These are phyloP conservation scores for Cheilosia vulpina DNA, from an alignment of 2,888 invertebrate genomes.

Conservation along the genomic window DNA sequence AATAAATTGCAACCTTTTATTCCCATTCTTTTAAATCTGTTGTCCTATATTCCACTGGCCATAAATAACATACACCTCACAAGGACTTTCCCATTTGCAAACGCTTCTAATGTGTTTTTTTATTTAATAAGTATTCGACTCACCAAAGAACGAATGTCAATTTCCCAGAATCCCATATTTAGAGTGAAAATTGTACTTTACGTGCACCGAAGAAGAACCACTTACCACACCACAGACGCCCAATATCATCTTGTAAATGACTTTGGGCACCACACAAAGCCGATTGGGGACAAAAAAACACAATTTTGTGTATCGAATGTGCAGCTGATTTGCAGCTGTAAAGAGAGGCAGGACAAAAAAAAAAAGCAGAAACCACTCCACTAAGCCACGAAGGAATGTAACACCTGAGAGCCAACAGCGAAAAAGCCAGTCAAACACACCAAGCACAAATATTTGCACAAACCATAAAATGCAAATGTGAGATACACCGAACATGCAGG, in stretches of 20 bases:
- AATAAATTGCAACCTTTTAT: constrained; percentile 22
- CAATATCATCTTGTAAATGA: constrained; percentile 26
- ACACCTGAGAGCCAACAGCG: constrained; percentile 67
- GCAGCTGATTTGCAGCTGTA: constrained; percentile 40
- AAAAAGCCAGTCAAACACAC: constrained; percentile 26
- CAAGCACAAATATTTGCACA: constrained; percentile 70
- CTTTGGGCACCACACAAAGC: neutral
- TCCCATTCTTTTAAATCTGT: neutral
- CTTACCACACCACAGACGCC: constrained; percentile 24
- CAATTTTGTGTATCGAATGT: constrained; percentile 35
- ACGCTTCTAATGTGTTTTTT: neutral
- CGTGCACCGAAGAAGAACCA: constrained; percentile 8
- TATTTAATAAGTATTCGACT: constrained; percentile 1
- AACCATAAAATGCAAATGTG: constrained; percentile 75
- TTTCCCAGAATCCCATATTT: constrained; percentile 45
- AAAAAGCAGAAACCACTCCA: constrained; percentile 4
- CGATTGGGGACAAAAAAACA: neutral
- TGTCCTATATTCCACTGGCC: neutral
- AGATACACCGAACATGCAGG: constrained; percentile 60
- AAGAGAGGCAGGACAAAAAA: neutral
- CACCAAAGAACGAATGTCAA: constrained; percentile 10
- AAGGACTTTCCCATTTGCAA: constrained; percentile 5
- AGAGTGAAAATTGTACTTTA: constrained; percentile 20
- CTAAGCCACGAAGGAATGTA: constrained; percentile 66
- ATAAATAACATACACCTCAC: neutral